These are phyloP conservation scores for Ethmia dodecea DNA, from an alignment of 2,888 invertebrate species.

Conservation along the genomic window DNA sequence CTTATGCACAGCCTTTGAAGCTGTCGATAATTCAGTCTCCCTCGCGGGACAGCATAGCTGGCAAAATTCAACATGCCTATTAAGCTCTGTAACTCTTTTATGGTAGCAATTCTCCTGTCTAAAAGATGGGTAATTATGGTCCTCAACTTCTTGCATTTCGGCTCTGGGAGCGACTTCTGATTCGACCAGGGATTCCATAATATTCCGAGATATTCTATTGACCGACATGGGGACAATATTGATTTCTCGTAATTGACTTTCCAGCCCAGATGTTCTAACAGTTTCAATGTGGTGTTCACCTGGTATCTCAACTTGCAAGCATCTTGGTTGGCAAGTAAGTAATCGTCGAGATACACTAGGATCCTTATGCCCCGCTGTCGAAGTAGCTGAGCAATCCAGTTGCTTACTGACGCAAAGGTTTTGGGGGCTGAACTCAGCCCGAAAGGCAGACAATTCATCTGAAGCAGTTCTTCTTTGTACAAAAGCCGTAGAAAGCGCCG, in stretches of 20 bases:
- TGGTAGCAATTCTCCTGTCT: slow-evolving; percentile 7
- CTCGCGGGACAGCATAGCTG: neutral
- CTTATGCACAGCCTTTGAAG: neutral
- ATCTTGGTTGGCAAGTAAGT: neutral
- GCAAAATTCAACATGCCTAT: neutral
- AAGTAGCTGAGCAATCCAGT: slow-evolving; percentile 9
- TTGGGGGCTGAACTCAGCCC: slow-evolving; percentile 11
- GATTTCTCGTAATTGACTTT: neutral
- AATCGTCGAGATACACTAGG: slow-evolving; percentile 12
- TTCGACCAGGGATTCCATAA: neutral
- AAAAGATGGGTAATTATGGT: slow-evolving; percentile 3
- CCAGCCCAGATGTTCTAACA: neutral
- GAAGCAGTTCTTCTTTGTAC: slow-evolving; percentile 1
- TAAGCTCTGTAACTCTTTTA: neutral
- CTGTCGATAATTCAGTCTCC: neutral
- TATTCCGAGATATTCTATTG: neutral
- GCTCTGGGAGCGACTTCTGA: neutral
- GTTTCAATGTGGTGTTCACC: neutral
- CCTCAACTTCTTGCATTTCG: too few relatives aligned
- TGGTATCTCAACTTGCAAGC: neutral
- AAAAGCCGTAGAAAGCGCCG: neutral
- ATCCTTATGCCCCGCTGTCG: slow-evolving; percentile 5
- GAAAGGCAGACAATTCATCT: slow-evolving; percentile 10
- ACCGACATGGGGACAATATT: neutral
- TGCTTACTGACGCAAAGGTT: slow-evolving; percentile 7